A percentile compares a stretch with the other conserved stretches of the same genome.
phyloP scores from a whole-genome alignment of 2,888 invertebrate genomes.

The Drosophila emarginata region DNA sequence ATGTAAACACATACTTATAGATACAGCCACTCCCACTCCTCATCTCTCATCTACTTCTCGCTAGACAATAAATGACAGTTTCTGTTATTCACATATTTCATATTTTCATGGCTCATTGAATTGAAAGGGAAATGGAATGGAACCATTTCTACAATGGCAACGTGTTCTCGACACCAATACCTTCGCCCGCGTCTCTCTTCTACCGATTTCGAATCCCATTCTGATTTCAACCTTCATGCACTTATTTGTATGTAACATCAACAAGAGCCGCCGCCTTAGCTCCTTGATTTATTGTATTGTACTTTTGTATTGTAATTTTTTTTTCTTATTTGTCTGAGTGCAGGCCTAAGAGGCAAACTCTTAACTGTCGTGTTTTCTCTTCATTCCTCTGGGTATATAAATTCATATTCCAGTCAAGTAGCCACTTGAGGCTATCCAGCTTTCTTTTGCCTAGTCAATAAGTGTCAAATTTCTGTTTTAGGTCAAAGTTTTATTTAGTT shows the following conservation, averaged over 20 bases:
- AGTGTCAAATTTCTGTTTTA: constrained; percentile 38
- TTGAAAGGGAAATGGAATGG: constrained; percentile 59
- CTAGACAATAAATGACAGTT: constrained; percentile 42
- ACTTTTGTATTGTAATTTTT: constrained; percentile 57
- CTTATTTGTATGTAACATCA: constrained; percentile 55
- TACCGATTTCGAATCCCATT: neutral
- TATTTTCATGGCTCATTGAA: constrained; percentile 74
- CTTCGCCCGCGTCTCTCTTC: neutral
- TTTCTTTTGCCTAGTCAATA: neutral
- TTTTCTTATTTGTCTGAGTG: constrained; percentile 55
- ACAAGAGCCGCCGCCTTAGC: constrained; percentile 30
- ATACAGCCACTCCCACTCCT: neutral
- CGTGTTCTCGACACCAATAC: constrained; percentile 5
- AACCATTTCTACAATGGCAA: constrained; percentile 27
- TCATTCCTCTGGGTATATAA: constrained; percentile 7
- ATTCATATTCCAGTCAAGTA: constrained; percentile 61
- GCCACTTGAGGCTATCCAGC: constrained; percentile 48
- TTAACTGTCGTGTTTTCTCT: constrained; percentile 5
- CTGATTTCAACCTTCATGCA: constrained; percentile 39
- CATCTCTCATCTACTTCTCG: neutral
- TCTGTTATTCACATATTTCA: constrained; percentile 45
- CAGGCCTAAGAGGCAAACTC: constrained; percentile 33
- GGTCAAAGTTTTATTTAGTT: constrained; percentile 37
- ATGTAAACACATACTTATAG: neutral
- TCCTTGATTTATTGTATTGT: constrained; percentile 70